These are phyloP conservation scores for Hippocampus mohnikei DNA, from an alignment of 2,113 vertebrate genomes.

Conservation along the genomic window DNA sequence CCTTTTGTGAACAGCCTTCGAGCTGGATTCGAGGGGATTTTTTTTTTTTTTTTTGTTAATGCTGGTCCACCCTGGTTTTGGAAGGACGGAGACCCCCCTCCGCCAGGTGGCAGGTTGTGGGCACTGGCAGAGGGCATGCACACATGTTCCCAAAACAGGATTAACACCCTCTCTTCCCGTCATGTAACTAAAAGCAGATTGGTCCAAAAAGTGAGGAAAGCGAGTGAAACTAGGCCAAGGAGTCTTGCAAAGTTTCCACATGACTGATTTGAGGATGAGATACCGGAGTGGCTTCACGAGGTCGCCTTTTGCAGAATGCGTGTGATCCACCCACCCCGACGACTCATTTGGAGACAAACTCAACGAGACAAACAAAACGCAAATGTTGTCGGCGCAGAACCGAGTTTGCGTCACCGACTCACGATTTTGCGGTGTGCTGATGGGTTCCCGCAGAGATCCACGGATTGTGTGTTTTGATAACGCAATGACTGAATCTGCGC, in stretches of 20 bases:
- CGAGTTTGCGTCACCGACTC: not conserved
- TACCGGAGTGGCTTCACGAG: constrained; percentile 47
- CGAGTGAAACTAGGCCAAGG: constrained; percentile 57
- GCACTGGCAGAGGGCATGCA: constrained; percentile 46
- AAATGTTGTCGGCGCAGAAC: not conserved
- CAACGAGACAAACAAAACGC: not conserved
- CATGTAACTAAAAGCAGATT: constrained; percentile 29
- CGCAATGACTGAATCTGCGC: not conserved
- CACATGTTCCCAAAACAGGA: constrained; percentile 65
- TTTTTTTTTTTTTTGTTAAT: constrained; percentile 3
- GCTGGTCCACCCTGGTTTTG: constrained; percentile 36
- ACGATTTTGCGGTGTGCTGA: not conserved
- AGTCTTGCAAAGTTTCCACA: constrained; percentile 52
- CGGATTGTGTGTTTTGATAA: not conserved
- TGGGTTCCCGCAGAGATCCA: not conserved
- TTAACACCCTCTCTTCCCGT: constrained; percentile 43
- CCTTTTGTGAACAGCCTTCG: not conserved
- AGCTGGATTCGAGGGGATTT: not conserved
- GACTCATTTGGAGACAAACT: constrained; percentile 29
- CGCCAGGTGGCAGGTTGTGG: constrained; percentile 65
- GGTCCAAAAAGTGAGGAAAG: constrained; percentile 13
- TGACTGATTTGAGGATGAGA: constrained; percentile 65
- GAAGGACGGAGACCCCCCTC: constrained; percentile 46
- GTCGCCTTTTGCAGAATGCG: constrained; percentile 4
- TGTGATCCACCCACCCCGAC: constrained; percentile 14